phyloP scores from a whole-genome alignment of 2,888 invertebrate genomes.

The Tenthredo livida region DNA sequence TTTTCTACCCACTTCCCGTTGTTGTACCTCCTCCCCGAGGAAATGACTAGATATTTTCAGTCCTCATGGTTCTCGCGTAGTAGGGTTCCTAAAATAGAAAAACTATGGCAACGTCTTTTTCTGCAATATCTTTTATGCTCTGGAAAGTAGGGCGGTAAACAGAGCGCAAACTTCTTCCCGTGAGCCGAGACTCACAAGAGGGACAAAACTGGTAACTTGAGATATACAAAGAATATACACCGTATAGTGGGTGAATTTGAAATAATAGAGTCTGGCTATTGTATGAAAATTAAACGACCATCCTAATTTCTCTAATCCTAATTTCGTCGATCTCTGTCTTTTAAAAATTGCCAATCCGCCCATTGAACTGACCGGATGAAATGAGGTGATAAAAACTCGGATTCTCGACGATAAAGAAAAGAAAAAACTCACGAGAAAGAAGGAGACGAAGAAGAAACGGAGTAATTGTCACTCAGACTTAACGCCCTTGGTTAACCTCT shows the following conservation, averaged over 20 bases:
- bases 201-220: background rate
- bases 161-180: constrained; percentile 28
- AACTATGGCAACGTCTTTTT: background rate
- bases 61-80: background rate
- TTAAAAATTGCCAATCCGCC: background rate
- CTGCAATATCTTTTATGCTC: constrained; percentile 23
- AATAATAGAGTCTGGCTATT: background rate
- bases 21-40: background rate
- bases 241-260: background rate
- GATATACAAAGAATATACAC: background rate
- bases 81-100: constrained; percentile 8
- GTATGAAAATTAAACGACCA: background rate
- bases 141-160: constrained; percentile 36
- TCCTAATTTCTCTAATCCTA: background rate
- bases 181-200: background rate
- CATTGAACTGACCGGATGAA: background rate
- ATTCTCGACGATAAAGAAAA: background rate
- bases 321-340: background rate
- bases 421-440: background rate
- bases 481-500: constrained; percentile 46
- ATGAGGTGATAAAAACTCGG: background rate
- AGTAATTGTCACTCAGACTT: constrained; percentile 26
- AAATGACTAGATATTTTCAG: constrained; percentile 9
- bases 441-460: background rate
- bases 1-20: background rate